Base-by-base conservation (phyloP, 2,797 vertebrate species). In the Eulemur albifrons region DNA sequence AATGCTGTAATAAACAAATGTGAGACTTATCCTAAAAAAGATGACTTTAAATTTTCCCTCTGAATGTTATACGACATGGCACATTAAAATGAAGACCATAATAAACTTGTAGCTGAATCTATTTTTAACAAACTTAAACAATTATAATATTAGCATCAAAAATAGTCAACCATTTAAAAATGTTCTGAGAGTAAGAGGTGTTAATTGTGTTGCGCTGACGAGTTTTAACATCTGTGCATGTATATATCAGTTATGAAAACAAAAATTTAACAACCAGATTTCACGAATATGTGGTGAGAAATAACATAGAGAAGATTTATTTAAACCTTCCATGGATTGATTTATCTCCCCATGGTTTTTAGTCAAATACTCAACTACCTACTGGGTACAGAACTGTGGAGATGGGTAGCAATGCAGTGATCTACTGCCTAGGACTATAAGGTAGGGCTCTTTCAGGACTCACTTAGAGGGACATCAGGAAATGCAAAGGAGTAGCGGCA, bases 371-470 rank as follows among this genome's bases (percentile, higher is more conserved):
- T 4, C 7, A 80, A 38, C 3, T 15, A n/a, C 38, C 10, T 23
- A 10, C 3, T 25, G 3, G 27, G 6, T n/a, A 35, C 8, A 52
- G 2, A 59, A 50, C 5, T 2, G 10, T 7, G 6, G 4, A 59
- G 2, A 4, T 1, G 32, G 17, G 48, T 45, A 40, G 15, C 2
- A 30, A 75, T 14, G 14, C 14, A 70, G 21, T 13, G 12, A 59
- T 43, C 4, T 14, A 4, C 4, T 4, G 35, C 14, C 12, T 4
- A 2, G 8, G 76, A 70, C 2, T 12, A 0, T 27, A 9, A 27
- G 11, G 0, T 18, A 17, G 18, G 35, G 4, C 6, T 63, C 2
- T 73, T 5, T 50, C 11, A 5, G 11, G 13, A 52, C 27, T 48
- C 20, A 45, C 13, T 50, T 8, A 25, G 12, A 67, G 32, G 3